Evolutionary conservation across 2,113 vertebrate genomes (phyloP), one percentile per base, ranked within the genome.

Genomic region (Sylvietta virens): DNA sequence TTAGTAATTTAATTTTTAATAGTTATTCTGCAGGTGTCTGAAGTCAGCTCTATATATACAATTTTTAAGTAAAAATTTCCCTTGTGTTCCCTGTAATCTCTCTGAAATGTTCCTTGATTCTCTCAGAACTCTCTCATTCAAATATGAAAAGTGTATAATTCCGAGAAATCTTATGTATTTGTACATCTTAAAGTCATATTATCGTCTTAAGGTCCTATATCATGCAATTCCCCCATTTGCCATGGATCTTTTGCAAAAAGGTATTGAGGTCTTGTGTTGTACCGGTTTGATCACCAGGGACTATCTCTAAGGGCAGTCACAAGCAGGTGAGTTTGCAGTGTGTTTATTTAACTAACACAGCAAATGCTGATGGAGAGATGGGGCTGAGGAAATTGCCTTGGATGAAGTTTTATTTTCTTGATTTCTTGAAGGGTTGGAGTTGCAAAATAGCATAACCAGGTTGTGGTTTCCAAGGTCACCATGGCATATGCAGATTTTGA

Each of bases 11-110:
- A 96, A 97, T 97, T 95, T 92, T 94, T 97, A 92, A 97, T 97
- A 94, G 95, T 96, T 96, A 95, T 95, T 96, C 97, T 97, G 97
- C 97, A 98, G 96, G 97, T 98, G 97, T 95, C 96, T 97, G 83
- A 97, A 97, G 97, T 97, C 89, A 0, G 79, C 83, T 97, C 96
- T 97, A 67, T 96, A 95, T 94, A 92, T 96, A 97, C 87, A 96
- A 85, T 92, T 94, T 97, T 97, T 83, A 92, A 95, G 92, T 96
- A 94, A 97, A 97, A 93, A 96, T 97, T 97, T 98, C 97, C 97
- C 97, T 86, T 97, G 97, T 71, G 98, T 96, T 97, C 69, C 62
- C 81, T 93, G 91, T 97, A 97, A 98, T 98, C 98, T 98, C 96
- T 95, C 92, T 92, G 97, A 98, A 98, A 97, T 95, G 94, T 97